Evolutionary conservation across 2,113 vertebrate genomes (phyloP).

Genomic region (Lethenteron reissneri): DNA sequence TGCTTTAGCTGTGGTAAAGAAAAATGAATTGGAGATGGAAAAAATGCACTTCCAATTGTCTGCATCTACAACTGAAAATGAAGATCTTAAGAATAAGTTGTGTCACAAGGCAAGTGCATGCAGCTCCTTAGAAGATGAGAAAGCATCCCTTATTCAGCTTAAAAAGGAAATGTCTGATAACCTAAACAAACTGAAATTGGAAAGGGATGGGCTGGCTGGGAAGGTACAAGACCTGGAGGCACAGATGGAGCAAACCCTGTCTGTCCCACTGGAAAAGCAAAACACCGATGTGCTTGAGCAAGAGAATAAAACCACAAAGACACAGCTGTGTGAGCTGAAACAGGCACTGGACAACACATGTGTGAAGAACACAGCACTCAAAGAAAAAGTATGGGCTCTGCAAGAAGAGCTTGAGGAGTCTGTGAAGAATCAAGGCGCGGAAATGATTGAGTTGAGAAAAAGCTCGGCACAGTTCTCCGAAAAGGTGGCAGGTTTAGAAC

Average conservation of each 20-base stretch:
- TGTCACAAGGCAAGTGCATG: slow-evolving; percentile 28
- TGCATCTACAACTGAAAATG: slow-evolving; percentile 24
- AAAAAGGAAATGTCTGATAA: slow-evolving; percentile 37
- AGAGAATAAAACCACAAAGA: slow-evolving; percentile 25
- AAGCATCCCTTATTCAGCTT: slow-evolving; percentile 29
- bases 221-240: slow-evolving; percentile 32
- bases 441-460: slow-evolving; percentile 33
- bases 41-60: slow-evolving; percentile 27
- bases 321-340: slow-evolving; percentile 31
- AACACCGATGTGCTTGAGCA: slow-evolving; percentile 17
- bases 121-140: slow-evolving; percentile 27
- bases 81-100: slow-evolving; percentile 25
- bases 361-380: slow-evolving; percentile 32
- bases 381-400: slow-evolving; percentile 26
- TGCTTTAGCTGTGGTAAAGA: slow-evolving; percentile 31
- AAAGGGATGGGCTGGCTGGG: slow-evolving; percentile 29
- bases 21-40: slow-evolving; percentile 34
- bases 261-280: no score
- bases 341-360: slow-evolving; percentile 28
- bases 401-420: slow-evolving; percentile 22
- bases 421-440: slow-evolving; percentile 37
- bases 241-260: slow-evolving; percentile 14
- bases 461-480: slow-evolving; percentile 30
- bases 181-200: slow-evolving; percentile 25
- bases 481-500: slow-evolving; percentile 27